phyloP scores from a whole-genome alignment of 2,797 vertebrate genomes.

The Linurgus olivaceus region DNA sequence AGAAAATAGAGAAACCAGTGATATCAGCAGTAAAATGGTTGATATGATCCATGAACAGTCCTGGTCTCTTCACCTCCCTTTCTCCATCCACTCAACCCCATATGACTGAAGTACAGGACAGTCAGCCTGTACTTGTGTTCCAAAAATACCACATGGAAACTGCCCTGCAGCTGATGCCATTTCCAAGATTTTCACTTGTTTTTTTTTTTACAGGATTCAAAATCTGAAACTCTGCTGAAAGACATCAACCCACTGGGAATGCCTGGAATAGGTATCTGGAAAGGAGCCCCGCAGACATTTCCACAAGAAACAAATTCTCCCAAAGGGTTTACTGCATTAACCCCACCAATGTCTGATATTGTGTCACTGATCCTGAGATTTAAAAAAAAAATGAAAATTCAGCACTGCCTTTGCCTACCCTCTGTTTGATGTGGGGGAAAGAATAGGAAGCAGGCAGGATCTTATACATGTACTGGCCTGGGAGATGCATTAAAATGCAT shows the following conservation, averaged over 20 bases:
- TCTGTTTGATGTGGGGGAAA: not conserved
- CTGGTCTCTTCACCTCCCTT: not conserved
- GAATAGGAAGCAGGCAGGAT: not conserved
- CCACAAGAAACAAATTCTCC: not conserved
- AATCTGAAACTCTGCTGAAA: not conserved
- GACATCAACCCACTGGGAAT: not conserved
- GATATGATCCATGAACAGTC: not conserved
- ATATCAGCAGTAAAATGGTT: not conserved
- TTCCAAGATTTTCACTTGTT: not conserved
- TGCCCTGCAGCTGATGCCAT: not conserved
- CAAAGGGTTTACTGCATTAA: not conserved
- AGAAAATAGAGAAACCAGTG: not conserved
- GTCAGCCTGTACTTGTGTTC: not conserved
- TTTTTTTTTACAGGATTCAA: not conserved
- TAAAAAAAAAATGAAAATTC: not conserved
- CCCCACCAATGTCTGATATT: not conserved
- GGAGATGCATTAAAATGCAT: not conserved
- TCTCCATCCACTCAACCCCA: rapidly evolving
- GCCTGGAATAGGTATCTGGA: not conserved
- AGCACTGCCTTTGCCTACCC: not conserved
- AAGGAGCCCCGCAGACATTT: not conserved
- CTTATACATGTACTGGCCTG: not conserved
- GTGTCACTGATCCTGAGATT: not conserved
- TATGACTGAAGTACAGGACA: not conserved
- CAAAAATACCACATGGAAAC: not conserved